These are phyloP conservation scores for Scalopus aquaticus DNA, from an alignment of 2,113 vertebrate species.

Conservation along the genomic window DNA sequence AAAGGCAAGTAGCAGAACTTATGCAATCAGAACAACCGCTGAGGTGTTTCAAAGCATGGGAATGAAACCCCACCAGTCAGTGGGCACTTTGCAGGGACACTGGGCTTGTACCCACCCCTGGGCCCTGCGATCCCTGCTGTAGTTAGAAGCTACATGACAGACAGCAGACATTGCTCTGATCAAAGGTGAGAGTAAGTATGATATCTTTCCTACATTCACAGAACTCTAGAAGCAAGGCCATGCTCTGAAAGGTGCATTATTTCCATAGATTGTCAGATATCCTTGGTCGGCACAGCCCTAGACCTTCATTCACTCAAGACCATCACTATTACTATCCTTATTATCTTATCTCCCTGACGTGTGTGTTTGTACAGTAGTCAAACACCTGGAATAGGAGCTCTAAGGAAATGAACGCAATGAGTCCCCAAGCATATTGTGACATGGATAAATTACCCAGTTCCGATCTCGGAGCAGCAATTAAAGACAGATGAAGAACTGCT, in stretches of 20 bases:
- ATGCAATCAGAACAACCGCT: background rate
- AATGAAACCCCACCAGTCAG: background rate
- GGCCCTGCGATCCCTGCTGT: background rate
- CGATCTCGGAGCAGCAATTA: background rate
- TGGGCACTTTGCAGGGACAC: background rate
- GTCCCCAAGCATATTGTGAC: background rate
- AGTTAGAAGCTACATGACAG: background rate
- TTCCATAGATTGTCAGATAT: background rate
- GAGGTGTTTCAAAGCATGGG: background rate
- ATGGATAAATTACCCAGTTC: background rate
- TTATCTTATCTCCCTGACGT: background rate
- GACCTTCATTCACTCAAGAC: background rate
- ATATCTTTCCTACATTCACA: constrained; percentile 37
- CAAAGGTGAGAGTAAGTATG: background rate
- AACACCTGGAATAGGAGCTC: background rate
- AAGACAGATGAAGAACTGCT: background rate
- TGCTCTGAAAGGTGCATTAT: background rate
- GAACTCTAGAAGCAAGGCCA: constrained; percentile 5
- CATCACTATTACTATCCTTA: background rate
- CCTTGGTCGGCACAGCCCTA: background rate
- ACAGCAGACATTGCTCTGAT: constrained; percentile 6
- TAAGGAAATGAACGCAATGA: background rate
- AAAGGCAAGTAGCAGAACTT: background rate
- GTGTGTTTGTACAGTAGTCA: background rate
- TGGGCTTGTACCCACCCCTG: background rate